Base-by-base conservation (phyloP, 2,888 invertebrate genomes). In the Ectobius pallidus region DNA sequence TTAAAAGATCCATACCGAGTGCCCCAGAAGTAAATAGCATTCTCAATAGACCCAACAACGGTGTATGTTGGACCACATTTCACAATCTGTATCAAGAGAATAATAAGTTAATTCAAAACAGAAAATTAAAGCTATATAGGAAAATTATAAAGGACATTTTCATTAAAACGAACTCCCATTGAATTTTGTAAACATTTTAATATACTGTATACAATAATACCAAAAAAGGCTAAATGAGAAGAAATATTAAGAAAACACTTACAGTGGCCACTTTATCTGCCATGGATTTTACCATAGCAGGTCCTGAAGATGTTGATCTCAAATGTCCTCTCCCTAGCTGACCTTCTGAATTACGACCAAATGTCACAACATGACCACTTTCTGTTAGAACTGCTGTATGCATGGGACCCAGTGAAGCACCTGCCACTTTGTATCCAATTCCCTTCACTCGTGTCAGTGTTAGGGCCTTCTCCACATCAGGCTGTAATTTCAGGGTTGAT, bases 11-110 rank as follows among this genome's bases (percentile, higher is more conserved):
- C 78, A 62, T 78, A 79, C 44, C 80, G 71, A 4, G 87, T 86
- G 22, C 92, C 92, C 91, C 92, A 92, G 78, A 91, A 88, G 76
- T 89, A 88, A 9, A 92, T 82, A 27, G 89, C 87, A 80, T 91
- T 90, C 76, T 90, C 87, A 49, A 86, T 83, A 1, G 90, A 90
- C 3, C 86, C 86, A 9, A 87, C 88, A n/a, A 90, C 83, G 0
- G 90, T 89, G 80, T 88, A 91, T 25, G 88, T 87, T 30, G 87
- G 86, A 16, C 89, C 91, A 81, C 90, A 90, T 76, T 86, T 84
- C 11, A 89, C 86, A 80, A 85, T 86, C 90, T 91, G 80, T 58
- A 30, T n/a, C 25, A 30, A 34, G 34, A 34, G 11, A 34, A 34
- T 34, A 34, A 34, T 34, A 34, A 34, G 34, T 34, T 34, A 34